Conservation (phyloP, 2,797 vertebrate genomes). For the Dermochelys coriacea region DNA sequence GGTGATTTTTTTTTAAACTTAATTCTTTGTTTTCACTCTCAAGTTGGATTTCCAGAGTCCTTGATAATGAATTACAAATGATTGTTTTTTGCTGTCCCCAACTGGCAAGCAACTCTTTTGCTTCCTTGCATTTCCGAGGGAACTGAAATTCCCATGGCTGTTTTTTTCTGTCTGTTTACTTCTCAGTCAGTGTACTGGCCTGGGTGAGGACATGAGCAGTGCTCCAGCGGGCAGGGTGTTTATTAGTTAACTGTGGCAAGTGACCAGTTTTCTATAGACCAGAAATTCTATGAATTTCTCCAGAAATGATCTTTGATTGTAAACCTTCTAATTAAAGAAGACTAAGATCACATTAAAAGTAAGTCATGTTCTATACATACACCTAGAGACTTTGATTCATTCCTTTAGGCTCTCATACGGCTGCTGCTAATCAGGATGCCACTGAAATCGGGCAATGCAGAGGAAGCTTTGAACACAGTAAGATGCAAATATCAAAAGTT, state of each 20-base stretch:
- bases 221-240: neutral
- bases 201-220: neutral
- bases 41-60: neutral
- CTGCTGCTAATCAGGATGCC: neutral
- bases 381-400: neutral
- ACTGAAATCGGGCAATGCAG: neutral
- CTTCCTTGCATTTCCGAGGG: neutral
- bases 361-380: neutral
- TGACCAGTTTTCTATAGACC: neutral
- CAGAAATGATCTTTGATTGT: neutral
- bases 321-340: slow-evolving; percentile 5
- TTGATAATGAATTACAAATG: neutral
- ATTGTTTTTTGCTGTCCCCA: neutral
- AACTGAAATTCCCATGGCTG: neutral
- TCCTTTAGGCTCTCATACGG: neutral
- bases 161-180: neutral
- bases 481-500: slow-evolving; percentile 68
- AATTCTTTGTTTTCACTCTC: slow-evolving; percentile 26
- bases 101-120: neutral
- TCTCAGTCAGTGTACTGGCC: neutral
- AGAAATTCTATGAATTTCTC: no score
- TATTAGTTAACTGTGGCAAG: neutral
- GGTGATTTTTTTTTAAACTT: neutral
- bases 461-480: slow-evolving; percentile 21
- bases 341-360: neutral